phyloP scores from a whole-genome alignment of 2,113 vertebrate genomes.

The Mixornis gularis region DNA sequence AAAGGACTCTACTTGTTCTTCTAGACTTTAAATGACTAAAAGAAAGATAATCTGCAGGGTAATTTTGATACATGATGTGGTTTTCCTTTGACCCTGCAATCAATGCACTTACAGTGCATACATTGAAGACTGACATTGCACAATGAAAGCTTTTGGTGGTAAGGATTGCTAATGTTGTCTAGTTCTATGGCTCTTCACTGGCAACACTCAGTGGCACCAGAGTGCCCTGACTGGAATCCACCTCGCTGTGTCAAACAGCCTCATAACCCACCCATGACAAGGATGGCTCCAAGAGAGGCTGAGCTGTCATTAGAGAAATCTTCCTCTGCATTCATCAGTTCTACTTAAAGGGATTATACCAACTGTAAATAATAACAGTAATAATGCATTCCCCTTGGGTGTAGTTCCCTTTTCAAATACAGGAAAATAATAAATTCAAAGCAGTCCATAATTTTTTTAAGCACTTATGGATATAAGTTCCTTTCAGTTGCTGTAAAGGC shows the following conservation, averaged over 20 bases:
- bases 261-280: background rate
- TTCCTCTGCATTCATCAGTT: background rate
- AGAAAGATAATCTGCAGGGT: fast-evolving
- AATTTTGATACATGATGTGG: background rate
- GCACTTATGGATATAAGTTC: background rate
- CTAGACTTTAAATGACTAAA: background rate
- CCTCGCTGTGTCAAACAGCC: background rate
- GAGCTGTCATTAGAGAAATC: background rate
- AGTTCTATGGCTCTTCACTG: background rate
- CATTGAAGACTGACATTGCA: background rate
- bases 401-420: background rate
- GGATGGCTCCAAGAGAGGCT: background rate
- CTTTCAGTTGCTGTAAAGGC: background rate
- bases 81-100: background rate
- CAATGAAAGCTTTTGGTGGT: background rate
- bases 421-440: background rate
- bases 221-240: background rate
- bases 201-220: background rate
- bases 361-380: background rate
- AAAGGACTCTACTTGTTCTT: background rate
- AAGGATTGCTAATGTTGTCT: background rate
- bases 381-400: background rate
- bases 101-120: background rate
- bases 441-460: background rate
- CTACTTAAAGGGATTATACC: background rate